phyloP scores from a whole-genome alignment of 2,888 invertebrate genomes.

The Sicus ferrugineus region DNA sequence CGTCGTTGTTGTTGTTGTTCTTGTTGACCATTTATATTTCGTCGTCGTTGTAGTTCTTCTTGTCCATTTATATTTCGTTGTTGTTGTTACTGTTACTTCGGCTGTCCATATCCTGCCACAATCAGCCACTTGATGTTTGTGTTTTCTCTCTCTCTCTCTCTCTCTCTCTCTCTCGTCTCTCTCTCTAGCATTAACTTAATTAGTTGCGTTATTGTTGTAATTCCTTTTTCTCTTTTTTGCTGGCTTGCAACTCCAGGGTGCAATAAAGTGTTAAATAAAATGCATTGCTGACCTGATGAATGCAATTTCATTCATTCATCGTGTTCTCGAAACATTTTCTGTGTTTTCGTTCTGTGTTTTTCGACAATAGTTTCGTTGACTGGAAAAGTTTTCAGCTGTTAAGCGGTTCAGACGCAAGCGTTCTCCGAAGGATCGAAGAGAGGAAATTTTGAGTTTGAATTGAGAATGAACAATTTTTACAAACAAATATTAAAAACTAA shows the following conservation, averaged over 20 bases:
- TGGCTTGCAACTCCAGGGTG: conserved; percentile 35
- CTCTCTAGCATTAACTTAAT: conserved; percentile 3
- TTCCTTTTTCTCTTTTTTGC: neutral
- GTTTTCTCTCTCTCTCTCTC: neutral
- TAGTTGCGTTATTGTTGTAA: conserved; percentile 8
- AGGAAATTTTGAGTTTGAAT: too few species aligned
- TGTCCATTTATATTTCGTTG: neutral
- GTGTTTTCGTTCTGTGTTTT: too few species aligned
- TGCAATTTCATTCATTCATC: conserved; percentile 9
- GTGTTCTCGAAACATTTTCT: too few species aligned
- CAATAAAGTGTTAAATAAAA: conserved; percentile 40
- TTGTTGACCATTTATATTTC: neutral
- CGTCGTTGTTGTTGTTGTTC: neutral
- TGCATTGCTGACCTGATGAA: conserved; percentile 36
- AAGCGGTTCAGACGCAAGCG: neutral
- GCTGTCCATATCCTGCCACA: neutral
- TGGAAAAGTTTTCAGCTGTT: neutral
- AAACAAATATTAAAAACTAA: too few species aligned
- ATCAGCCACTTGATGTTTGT: neutral
- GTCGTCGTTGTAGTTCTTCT: conserved; percentile 4
- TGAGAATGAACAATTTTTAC: too few species aligned
- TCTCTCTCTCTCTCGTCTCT: neutral
- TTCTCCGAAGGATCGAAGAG: too few species aligned
- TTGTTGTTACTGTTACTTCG: neutral
- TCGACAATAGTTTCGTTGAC: too few species aligned